Conservation (phyloP, 2,113 vertebrate genomes). For the Oryzias javanicus region DNA sequence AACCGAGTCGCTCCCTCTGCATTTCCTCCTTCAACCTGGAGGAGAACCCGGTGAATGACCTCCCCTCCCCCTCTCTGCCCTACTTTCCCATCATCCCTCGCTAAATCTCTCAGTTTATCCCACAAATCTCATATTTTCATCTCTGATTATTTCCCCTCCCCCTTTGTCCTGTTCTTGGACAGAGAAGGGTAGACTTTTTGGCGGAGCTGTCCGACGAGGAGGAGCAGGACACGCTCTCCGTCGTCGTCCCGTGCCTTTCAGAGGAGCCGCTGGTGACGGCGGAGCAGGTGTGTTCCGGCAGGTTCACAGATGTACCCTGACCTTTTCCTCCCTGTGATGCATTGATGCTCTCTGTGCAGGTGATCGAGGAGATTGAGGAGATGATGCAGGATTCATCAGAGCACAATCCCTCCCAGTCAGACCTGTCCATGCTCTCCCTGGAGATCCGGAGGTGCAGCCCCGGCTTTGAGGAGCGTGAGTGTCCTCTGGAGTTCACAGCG, state of each 20-base stretch:
- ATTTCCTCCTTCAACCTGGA: constrained; percentile 83
- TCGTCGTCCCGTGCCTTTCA: constrained; percentile 89
- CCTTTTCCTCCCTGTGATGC: not conserved
- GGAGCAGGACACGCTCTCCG: constrained; percentile 95
- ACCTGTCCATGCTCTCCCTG: constrained; percentile 84
- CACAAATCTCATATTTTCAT: constrained; percentile 51
- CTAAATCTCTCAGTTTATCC: constrained; percentile 37
- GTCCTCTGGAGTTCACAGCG: not conserved
- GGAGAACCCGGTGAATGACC: constrained; percentile 83
- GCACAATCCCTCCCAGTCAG: constrained; percentile 81
- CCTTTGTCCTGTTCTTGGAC: constrained; percentile 1
- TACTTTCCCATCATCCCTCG: constrained; percentile 10
- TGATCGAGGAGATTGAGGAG: constrained; percentile 98
- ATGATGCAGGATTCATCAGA: constrained; percentile 96
- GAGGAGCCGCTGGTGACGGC: constrained; percentile 94
- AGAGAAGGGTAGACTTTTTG: constrained; percentile 80
- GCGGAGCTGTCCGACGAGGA: constrained; percentile 90
- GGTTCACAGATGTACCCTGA: not conserved
- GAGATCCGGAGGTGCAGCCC: constrained; percentile 82
- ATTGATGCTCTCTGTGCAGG: constrained; percentile 68
- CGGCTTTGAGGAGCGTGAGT: constrained; percentile 87
- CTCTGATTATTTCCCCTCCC: constrained; percentile 51
- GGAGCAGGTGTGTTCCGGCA: constrained; percentile 83
- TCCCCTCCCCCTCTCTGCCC: constrained; percentile 17
- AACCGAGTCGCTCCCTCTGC: constrained; percentile 84